phyloP scores from a whole-genome alignment of 2,797 vertebrate genomes.

The Natrix natrix region DNA sequence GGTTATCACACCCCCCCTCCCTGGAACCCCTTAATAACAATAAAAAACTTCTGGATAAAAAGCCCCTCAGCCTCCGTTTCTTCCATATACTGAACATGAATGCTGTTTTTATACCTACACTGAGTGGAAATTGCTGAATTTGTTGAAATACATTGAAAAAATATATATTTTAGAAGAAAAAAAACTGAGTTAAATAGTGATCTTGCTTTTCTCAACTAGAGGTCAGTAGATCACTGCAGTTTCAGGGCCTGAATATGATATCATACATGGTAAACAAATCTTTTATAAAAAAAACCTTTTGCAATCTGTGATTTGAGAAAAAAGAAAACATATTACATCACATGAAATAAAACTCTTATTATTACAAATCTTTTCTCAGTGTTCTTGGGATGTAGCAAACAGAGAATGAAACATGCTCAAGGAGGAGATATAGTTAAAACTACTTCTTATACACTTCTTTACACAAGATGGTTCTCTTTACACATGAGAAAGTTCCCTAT shows the following conservation, averaged over 20 bases:
- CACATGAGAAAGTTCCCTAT: not conserved
- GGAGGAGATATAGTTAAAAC: not conserved
- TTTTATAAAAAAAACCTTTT: conserved; percentile 13
- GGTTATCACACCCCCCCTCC: too few relatives aligned
- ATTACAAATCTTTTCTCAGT: not conserved
- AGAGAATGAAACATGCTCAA: not conserved
- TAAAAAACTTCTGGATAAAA: too few relatives aligned
- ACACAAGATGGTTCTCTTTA: not conserved
- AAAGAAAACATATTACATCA: conserved; percentile 42
- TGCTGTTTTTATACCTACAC: not conserved
- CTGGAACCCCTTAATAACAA: too few relatives aligned
- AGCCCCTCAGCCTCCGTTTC: too few relatives aligned
- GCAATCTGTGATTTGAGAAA: conserved; percentile 32
- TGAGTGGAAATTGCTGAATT: conserved; percentile 32
- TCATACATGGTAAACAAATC: conserved; percentile 13
- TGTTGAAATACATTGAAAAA: not conserved
- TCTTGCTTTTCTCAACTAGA: conserved; percentile 59
- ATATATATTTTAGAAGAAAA: not conserved
- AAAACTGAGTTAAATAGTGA: conserved; percentile 40
- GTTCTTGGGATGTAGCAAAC: not conserved
- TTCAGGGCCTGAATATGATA: conserved; percentile 35
- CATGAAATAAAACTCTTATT: conserved; percentile 35
- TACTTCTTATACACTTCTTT: too few relatives aligned
- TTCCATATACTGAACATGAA: conserved; percentile 1
- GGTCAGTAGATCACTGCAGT: conserved; percentile 57